Percentiles rank a stretch among this genome's conserved stretches.
Conservation (phyloP, 2,797 vertebrate genomes). For the Sebastolobus altivelis region DNA sequence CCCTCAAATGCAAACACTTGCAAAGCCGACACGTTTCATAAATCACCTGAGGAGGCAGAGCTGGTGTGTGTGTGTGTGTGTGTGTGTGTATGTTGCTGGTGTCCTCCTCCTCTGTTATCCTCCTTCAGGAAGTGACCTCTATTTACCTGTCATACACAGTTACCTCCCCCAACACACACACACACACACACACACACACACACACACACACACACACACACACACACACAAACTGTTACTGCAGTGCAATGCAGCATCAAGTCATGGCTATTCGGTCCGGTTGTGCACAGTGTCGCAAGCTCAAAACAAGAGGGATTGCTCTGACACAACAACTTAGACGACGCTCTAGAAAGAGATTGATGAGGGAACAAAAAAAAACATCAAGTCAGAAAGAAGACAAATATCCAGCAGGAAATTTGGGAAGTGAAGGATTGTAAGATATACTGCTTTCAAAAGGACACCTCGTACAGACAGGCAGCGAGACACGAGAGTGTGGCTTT, state of each 20-base stretch:
- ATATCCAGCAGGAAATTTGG: not conserved
- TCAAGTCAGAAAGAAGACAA: not conserved
- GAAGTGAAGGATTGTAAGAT: not conserved
- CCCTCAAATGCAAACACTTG: constrained; percentile 78
- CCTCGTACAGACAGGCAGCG: not conserved
- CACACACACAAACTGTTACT: constrained; percentile 41
- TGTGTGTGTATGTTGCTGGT: constrained; percentile 19
- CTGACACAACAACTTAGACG: not conserved
- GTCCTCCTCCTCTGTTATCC: constrained; percentile 55
- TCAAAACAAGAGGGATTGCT: constrained; percentile 28
- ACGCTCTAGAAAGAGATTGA: not conserved
- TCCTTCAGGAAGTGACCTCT: constrained; percentile 79
- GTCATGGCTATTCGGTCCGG: constrained; percentile 49
- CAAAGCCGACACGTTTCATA: constrained; percentile 75
- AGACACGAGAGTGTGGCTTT: constrained; percentile 19
- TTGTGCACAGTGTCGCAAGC: constrained; percentile 8
- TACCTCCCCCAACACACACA: constrained; percentile 49
- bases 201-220: constrained; percentile 41
- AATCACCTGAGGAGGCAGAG: constrained; percentile 71
- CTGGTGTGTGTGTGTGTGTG: constrained; percentile 14
- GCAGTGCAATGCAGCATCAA: constrained; percentile 67
- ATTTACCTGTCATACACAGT: constrained; percentile 77
- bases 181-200: constrained; percentile 30
- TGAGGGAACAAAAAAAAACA: constrained; percentile 3
- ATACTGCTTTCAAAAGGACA: constrained; percentile 15